Percentiles rank a stretch among this genome's conserved stretches.
Evolutionary conservation across 2,888 invertebrate genomes (phyloP).

Genomic region (Spodoptera picta): DNA sequence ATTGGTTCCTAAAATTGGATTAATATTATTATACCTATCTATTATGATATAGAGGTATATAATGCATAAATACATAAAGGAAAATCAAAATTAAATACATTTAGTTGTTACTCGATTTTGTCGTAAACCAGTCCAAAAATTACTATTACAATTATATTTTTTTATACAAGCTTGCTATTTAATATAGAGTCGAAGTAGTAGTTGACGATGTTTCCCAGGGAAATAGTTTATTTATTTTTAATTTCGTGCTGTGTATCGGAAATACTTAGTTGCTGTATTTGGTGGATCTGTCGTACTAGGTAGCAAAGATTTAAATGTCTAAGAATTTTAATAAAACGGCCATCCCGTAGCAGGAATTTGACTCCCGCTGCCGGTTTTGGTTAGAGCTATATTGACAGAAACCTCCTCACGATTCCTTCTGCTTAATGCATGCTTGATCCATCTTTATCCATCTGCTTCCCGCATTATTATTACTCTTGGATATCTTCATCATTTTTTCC

Average conservation of each 20-base stretch:
- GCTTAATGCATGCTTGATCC: too few species aligned
- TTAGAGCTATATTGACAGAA: constrained; percentile 9
- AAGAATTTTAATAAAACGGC: too few species aligned
- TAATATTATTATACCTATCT: constrained; percentile 7
- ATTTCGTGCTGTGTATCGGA: constrained; percentile 15
- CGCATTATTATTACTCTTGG: not conserved
- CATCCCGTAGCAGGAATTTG: too few species aligned
- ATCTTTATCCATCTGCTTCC: too few species aligned
- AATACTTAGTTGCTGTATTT: constrained; percentile 15
- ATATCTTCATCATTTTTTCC: not conserved
- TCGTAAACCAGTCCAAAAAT: not conserved
- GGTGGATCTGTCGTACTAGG: not conserved
- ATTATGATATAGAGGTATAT: constrained; percentile 27
- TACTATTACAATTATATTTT: not conserved
- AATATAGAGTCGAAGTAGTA: too few species aligned
- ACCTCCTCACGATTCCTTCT: not conserved
- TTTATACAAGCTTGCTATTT: not conserved
- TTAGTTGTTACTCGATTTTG: constrained; percentile 16
- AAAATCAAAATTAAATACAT: not conserved
- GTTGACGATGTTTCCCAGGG: constrained; percentile 30
- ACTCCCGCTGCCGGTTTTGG: not conserved
- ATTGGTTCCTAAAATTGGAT: too few species aligned
- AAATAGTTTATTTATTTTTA: constrained; percentile 41
- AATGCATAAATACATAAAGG: constrained; percentile 3
- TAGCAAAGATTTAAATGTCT: not conserved